Base-by-base conservation (phyloP, 2,888 invertebrate species). In the Xestobium rufovillosum region DNA sequence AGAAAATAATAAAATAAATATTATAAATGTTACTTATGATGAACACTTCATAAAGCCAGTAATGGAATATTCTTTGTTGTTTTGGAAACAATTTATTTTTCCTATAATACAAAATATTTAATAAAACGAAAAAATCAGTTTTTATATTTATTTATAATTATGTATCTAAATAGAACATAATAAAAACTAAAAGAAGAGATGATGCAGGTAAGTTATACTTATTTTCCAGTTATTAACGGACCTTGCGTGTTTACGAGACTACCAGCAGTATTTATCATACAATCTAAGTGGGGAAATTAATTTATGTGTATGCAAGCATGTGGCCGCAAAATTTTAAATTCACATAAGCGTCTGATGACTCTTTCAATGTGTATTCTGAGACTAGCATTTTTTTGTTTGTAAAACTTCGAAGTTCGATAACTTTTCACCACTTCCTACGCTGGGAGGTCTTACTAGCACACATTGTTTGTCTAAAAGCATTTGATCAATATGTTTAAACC, bases 211-310 rank as follows among this genome's bases (percentile, higher is more conserved):
- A n/a, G n/a, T n/a, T n/a, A n/a, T n/a, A n/a, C n/a, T n/a, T n/a
- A n/a, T n/a, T n/a, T n/a, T n/a, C n/a, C n/a, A n/a, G n/a, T n/a
- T n/a, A n/a, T n/a, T n/a, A n/a, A n/a, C n/a, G n/a, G n/a, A n/a
- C 16, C 25, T 38, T 44, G 44, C 36, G 45, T 38, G 31, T 47
- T 44, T 2, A 47, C 34, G 14, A 47, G 31, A 16, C 15, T 36
- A 39, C 43, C 36, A 9, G 47, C 40, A 34, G 36, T 36, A 10
- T 11, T 14, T 2, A 40, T 40, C 4, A 39, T 16, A 12, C 31
- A 31, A 39, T 39, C 30, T 15, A 40, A 25, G 31, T 31, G 10
- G 1, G 31, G 23, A 3, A 34, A n/a, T 34, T 38, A 30, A 41
- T 39, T 39, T 30, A 4, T 4, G 23, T 39, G 29, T 11, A 39